phyloP scores from a whole-genome alignment of 2,113 vertebrate genomes.

The Myodes glareolus region DNA sequence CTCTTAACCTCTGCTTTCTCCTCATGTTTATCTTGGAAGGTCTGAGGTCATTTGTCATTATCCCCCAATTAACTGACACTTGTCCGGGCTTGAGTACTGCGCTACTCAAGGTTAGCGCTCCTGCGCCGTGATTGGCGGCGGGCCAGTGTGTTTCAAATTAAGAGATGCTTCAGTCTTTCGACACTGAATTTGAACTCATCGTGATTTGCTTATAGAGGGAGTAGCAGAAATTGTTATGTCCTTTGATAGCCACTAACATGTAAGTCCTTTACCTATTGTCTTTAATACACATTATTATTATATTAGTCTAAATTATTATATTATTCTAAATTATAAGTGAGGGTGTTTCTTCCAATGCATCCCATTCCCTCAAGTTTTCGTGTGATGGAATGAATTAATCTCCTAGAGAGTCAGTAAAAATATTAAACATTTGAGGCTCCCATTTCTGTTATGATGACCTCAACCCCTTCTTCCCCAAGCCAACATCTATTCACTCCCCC shows the following conservation, averaged over 20 bases:
- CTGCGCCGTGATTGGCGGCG: no score
- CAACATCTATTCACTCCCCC: neutral
- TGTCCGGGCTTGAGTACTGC: neutral
- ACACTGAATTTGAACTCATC: neutral
- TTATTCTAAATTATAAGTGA: neutral
- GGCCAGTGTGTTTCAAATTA: neutral
- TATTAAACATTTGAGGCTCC: neutral
- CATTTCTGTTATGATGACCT: conserved; percentile 8
- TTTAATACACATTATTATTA: neutral
- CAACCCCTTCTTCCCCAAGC: neutral
- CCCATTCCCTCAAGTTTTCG: neutral
- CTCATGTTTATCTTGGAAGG: neutral
- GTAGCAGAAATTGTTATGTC: neutral
- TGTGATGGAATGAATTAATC: neutral
- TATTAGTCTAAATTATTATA: neutral
- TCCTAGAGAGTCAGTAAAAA: neutral
- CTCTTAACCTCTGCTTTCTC: neutral
- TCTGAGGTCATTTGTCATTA: neutral
- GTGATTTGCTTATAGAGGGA: neutral
- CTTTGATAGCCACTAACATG: neutral
- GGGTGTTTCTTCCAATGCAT: neutral
- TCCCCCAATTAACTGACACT: neutral
- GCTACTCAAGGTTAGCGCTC: neutral
- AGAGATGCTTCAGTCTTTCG: neutral
- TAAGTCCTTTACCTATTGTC: neutral